Base-by-base conservation (phyloP, 1,140 invertebrate genomes). In the Araneus ventricosus region DNA sequence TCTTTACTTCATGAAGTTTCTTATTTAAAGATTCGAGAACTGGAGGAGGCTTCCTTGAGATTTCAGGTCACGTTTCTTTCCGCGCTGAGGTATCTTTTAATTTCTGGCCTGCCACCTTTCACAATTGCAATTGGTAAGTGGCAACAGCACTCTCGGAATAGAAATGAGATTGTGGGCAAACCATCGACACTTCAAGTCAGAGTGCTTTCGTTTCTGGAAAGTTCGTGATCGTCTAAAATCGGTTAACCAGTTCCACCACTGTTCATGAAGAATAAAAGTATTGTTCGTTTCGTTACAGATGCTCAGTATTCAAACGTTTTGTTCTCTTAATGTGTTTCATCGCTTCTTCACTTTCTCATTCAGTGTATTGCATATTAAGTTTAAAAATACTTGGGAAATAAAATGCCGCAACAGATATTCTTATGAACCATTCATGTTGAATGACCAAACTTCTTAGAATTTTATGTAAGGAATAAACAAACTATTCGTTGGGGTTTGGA, bases 51-150 rank as follows among this genome's bases (percentile, higher is more conserved):
- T 4, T 52, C 14, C 41, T 82, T 52, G 6, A 52, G 24, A 82
- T 52, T 52, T 45, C 80, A 45, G 45, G 80, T 82, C 80, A 82
- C 80, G 80, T 82, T 45, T n/a, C 2, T 82, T n/a, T 41, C 34
- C 37, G 22, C 24, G 10, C 80, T 52, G 41, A 41, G 80, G 37
- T 41, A 82, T 82, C 80, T 82, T 82, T 82, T 82, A 82, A 82
- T 82, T 82, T 82, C 80, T 82, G 37, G 20, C 41, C 80, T 82
- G 41, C 80, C 80, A 45, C 80, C 80, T 52, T 45, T 52, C 80
- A 45, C 80, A 82, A 82, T 82, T 52, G 80, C 80, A 52, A 82
- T 82, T 41, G 80, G 80, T 45, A 82, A 82, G 80, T 82, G 80
- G 80, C 22, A 41, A 82, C 37, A 41, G 14, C 80, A 82, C 80